Conservation (phyloP, 2,888 invertebrate species). For the Therioaphis trifolii region DNA sequence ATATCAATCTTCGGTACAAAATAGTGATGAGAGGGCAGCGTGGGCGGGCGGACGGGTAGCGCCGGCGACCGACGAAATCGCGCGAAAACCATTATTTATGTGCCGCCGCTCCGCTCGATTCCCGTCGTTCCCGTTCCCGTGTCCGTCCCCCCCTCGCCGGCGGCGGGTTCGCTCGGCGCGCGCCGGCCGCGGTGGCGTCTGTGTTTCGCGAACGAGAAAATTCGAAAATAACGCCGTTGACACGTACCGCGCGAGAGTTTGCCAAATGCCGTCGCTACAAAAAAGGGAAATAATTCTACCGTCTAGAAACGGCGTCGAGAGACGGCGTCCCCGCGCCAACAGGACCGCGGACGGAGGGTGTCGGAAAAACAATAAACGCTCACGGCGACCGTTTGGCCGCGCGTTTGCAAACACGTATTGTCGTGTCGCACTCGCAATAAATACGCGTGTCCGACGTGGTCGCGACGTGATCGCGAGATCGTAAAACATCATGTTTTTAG, state of each 20-base stretch:
- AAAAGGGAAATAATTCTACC: not conserved
- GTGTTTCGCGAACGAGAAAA: not conserved
- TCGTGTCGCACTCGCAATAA: not conserved
- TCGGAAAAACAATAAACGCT: not conserved
- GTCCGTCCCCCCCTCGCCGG: not conserved
- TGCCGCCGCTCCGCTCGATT: not conserved
- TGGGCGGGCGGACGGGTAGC: not conserved
- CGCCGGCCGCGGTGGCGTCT: no score
- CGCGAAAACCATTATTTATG: conserved; percentile 53
- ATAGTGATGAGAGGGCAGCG: not conserved
- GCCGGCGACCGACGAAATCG: conserved; percentile 47
- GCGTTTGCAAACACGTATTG: no score
- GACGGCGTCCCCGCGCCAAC: no score
- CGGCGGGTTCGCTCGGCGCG: no score
- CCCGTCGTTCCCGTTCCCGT: not conserved
- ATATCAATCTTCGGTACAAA: conserved; percentile 61
- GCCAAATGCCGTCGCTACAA: not conserved
- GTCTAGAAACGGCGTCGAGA: not conserved
- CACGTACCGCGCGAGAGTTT: conserved; percentile 2
- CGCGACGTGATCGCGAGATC: no score
- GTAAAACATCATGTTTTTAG: not conserved
- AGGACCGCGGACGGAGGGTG: no score
- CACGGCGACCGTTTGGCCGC: not conserved
- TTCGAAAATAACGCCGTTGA: conserved; percentile 16
- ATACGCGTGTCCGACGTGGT: no score